These are phyloP conservation scores for Eretmocerus hayati DNA, from an alignment of 2,888 invertebrate genomes.

Conservation along the genomic window DNA sequence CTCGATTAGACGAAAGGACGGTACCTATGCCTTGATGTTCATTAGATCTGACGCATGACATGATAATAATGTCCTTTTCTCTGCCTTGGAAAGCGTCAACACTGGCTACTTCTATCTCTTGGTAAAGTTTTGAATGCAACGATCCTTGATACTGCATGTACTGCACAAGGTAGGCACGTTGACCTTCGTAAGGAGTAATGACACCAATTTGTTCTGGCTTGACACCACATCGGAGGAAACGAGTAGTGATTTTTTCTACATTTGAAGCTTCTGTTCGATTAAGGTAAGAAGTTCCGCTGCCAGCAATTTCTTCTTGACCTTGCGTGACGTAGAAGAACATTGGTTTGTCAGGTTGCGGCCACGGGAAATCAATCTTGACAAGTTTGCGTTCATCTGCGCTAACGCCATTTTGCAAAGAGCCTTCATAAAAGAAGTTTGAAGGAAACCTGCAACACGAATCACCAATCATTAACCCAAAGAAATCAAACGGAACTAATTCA, in stretches of 20 bases:
- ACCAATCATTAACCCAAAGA: too few relatives aligned
- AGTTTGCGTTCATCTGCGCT: constrained; percentile 91
- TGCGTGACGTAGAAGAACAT: constrained; percentile 99
- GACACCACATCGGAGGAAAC: constrained; percentile 89
- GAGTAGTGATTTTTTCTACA: constrained; percentile 95
- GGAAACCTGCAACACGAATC: constrained; percentile 70
- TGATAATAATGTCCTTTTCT: constrained; percentile 98
- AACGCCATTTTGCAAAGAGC: constrained; percentile 97
- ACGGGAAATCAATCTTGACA: constrained; percentile 89
- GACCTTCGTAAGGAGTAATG: constrained; percentile 98
- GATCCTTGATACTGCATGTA: constrained; percentile 99
- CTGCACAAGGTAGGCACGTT: constrained; percentile 93
- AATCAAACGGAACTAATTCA: too few relatives aligned
- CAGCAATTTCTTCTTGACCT: constrained; percentile 98
- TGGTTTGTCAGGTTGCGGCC: constrained; percentile 93
- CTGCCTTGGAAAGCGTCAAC: constrained; percentile 99
- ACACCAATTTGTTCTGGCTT: constrained; percentile 98
- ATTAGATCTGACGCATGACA: constrained; percentile 98
- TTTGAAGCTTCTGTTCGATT: constrained; percentile 98
- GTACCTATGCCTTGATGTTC: constrained; percentile 95
- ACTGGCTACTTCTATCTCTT: constrained; percentile 98
- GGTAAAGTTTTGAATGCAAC: constrained; percentile 91
- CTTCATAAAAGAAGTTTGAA: constrained; percentile 99
- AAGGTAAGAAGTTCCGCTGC: constrained; percentile 95
- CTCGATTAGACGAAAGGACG: too few relatives aligned